These are phyloP conservation scores for Argyra leucocephala DNA, from an alignment of 2,888 invertebrate species.

Conservation along the genomic window DNA sequence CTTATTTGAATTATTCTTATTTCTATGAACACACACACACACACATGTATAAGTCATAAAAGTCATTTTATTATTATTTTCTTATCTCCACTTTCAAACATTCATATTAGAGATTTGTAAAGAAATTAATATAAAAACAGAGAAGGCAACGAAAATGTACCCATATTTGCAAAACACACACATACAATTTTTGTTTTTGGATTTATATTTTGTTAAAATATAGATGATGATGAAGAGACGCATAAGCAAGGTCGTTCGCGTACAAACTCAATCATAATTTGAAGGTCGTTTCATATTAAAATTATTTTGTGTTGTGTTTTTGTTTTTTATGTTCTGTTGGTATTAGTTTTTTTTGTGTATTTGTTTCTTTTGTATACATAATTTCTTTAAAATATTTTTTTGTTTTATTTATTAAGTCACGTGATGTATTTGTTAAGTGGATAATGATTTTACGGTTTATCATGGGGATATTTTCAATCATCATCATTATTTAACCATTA, in stretches of 20 bases:
- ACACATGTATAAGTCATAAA: no score
- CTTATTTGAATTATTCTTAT: no score
- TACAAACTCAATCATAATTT: slow-evolving; percentile 44
- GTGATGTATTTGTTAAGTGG: background rate
- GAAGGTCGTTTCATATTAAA: slow-evolving; percentile 40
- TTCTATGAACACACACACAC: no score
- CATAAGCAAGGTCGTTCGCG: slow-evolving; percentile 44
- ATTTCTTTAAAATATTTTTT: background rate
- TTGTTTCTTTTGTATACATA: background rate
- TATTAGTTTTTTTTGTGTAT: background rate
- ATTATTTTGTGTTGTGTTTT: background rate
- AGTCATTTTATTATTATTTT: no score
- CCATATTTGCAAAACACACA: no score
- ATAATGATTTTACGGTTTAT: background rate
- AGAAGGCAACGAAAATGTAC: no score
- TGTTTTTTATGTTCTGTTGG: background rate
- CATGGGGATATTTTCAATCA: slow-evolving; percentile 11
- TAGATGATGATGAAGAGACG: slow-evolving; percentile 22
- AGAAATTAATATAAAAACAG: no score
- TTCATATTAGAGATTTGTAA: no score
- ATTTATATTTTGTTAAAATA: background rate
- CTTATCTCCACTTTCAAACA: no score
- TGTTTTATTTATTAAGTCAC: background rate
- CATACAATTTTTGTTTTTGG: background rate
- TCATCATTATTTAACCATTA: slow-evolving; percentile 18